Conservation (phyloP, 2,797 vertebrate species). For the Coranthus polyacanthus region DNA sequence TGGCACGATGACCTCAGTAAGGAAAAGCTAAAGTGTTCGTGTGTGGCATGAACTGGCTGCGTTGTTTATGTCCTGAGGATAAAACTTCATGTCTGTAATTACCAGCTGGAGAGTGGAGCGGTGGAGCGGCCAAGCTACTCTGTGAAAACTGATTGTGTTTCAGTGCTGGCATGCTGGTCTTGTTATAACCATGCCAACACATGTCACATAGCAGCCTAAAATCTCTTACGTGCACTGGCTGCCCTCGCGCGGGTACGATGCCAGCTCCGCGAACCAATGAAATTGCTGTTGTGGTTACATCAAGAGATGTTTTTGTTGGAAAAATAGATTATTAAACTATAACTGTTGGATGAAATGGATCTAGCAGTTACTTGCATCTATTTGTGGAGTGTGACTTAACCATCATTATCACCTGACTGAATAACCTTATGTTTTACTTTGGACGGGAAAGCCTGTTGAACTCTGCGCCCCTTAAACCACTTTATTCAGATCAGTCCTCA, state of each 20-base stretch:
- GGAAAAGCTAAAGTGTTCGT: conserved; percentile 26
- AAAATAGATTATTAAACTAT: conserved; percentile 46
- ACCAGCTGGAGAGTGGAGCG: conserved; percentile 61
- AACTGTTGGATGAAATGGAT: conserved; percentile 40
- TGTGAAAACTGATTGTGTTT: conserved; percentile 65
- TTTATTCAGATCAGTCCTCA: conserved; percentile 33
- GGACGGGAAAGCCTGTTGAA: conserved; percentile 54
- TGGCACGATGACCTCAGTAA: conserved; percentile 50
- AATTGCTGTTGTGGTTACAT: conserved; percentile 60
- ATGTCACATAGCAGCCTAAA: conserved; percentile 60
- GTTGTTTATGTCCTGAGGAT: conserved; percentile 61
- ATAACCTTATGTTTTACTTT: conserved; percentile 56
- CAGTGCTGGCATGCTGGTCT: conserved; percentile 55
- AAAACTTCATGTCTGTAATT: conserved; percentile 68
- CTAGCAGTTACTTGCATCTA: conserved; percentile 43
- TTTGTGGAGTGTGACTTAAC: conserved; percentile 57
- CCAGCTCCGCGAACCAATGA: conserved; percentile 46
- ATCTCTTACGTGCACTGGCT: conserved; percentile 55
- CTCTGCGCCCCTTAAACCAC: conserved; percentile 33
- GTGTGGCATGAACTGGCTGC: conserved; percentile 61
- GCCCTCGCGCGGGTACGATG: conserved; percentile 28
- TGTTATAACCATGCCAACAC: conserved; percentile 59
- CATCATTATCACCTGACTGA: conserved; percentile 42
- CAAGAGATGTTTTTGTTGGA: conserved; percentile 66
- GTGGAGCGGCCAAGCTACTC: conserved; percentile 47